A percentile compares a stretch with the other conserved stretches of the same genome.
These are phyloP conservation scores for Sprattus sprattus DNA, from an alignment of 2,113 vertebrate genomes.

Conservation along the genomic window DNA sequence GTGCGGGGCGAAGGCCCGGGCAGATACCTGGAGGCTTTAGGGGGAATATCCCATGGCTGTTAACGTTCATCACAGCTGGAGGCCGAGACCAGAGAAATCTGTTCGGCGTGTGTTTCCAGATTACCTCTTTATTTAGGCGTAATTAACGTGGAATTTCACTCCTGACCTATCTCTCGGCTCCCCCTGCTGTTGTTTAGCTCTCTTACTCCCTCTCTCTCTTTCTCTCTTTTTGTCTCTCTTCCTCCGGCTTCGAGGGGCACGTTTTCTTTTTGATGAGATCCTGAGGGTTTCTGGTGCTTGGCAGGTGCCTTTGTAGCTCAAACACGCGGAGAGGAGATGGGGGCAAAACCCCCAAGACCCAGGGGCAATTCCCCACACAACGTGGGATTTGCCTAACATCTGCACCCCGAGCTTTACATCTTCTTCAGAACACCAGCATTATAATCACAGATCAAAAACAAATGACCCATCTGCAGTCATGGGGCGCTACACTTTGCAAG, in stretches of 20 bases:
- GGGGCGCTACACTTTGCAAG: conserved; percentile 53
- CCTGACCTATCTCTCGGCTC: conserved; percentile 3
- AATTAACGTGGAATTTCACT: conserved; percentile 35
- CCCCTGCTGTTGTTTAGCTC: not conserved
- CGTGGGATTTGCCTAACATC: conserved; percentile 78
- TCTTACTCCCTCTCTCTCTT: not conserved
- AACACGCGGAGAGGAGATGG: conserved; percentile 55
- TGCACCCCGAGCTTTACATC: conserved; percentile 76
- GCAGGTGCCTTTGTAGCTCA: conserved; percentile 76
- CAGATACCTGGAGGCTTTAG: conserved; percentile 66
- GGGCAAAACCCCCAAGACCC: conserved; percentile 63
- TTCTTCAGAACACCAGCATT: conserved; percentile 69
- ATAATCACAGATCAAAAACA: conserved; percentile 79
- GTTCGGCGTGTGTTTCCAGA: conserved; percentile 35
- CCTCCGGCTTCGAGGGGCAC: conserved; percentile 34
- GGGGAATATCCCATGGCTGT: conserved; percentile 53
- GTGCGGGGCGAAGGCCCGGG: conserved; percentile 60
- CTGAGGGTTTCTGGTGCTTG: conserved; percentile 69
- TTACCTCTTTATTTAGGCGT: conserved; percentile 33
- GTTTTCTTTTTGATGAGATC: conserved; percentile 68
- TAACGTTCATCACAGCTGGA: conserved; percentile 63
- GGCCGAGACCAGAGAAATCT: conserved; percentile 30
- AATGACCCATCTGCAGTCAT: conserved; percentile 76
- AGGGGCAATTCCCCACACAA: conserved; percentile 69
- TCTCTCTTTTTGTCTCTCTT: conserved; percentile 46